These are phyloP conservation scores for Empidonax traillii DNA, from an alignment of 2,113 vertebrate species.

Conservation along the genomic window DNA sequence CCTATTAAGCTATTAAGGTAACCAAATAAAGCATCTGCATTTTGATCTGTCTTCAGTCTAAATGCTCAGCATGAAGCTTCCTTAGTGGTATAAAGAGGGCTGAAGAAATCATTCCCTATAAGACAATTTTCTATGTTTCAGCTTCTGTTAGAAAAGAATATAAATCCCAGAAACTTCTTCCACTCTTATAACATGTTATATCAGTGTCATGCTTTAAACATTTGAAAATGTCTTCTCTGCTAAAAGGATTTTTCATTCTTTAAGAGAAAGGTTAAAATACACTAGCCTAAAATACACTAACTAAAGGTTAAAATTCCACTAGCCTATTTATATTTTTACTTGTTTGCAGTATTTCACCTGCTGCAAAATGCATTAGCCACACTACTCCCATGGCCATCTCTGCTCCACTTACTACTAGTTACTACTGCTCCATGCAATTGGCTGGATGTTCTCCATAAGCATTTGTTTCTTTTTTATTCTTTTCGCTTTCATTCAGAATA, in stretches of 20 bases:
- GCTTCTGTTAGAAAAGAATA: background rate
- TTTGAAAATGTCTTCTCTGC: background rate
- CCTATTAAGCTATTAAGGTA: conserved; percentile 62
- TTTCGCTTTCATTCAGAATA: background rate
- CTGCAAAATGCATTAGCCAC: background rate
- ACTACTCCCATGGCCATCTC: background rate
- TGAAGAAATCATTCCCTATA: background rate
- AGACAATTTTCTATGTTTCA: background rate
- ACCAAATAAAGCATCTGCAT: conserved; percentile 61
- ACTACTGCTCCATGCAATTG: background rate
- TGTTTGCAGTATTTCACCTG: background rate
- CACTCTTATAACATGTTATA: background rate
- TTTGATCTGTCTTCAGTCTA: conserved; percentile 49
- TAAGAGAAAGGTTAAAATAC: background rate
- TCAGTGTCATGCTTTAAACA: background rate
- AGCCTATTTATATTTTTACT: background rate
- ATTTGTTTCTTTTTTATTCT: background rate
- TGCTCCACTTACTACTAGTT: background rate
- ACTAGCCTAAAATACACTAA: background rate
- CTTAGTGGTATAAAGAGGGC: background rate
- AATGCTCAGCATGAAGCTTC: background rate
- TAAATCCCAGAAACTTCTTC: background rate
- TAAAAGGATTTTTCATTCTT: background rate
- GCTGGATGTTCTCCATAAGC: background rate
- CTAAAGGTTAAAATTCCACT: background rate